Evolutionary conservation across 2,888 invertebrate species (phyloP), one percentile per base, ranked within the genome.

Genomic region (Callyntrura guangdongensis): DNA sequence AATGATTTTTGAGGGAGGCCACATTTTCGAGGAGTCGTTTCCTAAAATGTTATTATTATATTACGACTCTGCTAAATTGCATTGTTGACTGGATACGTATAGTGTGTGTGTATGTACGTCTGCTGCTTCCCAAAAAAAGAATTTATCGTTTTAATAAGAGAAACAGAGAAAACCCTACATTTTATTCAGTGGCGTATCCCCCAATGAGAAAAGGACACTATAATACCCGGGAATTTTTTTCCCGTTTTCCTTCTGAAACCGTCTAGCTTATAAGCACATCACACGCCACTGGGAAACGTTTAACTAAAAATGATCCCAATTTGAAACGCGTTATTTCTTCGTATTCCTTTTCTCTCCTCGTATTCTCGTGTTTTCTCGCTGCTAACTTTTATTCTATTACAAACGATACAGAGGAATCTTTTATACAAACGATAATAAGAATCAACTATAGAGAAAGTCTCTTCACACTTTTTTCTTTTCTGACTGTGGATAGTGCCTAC

Each of bases 131-230:
- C 25, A 61, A 84, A 88, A 83, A 86, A 88, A 87, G 92, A 93
- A 93, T 93, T 93, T 93, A 93, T 92, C 89, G 93, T 90, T 93
- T 93, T 92, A 92, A 93, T 93, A 93, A 93, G 92, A 93, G 92
- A 91, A 92, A 90, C 91, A 91, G 85, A 83, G 49, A 45, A 36
- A 81, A 56, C 82, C 56, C 82, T 91, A 83, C 90, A 91, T 86
- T 91, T 85, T 45, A 59, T 14, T 2, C 53, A 84, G 89, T 89
- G 89, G 83, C 82, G 88, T 69, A 17, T 25, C 64, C 22, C 47
- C 47, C 72, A 25, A 47, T 45, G 45, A 3, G 3, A 9, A 20
- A 1, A 20, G 3, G 4, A 47, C 20, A 72, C 5, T n/a, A n/a
- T 47, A 25, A 4, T 47, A 72, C 9, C 45, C 0, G 14, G 36